Evolutionary conservation across 2,113 vertebrate species (phyloP).

Genomic region (Crotalus viridis): DNA sequence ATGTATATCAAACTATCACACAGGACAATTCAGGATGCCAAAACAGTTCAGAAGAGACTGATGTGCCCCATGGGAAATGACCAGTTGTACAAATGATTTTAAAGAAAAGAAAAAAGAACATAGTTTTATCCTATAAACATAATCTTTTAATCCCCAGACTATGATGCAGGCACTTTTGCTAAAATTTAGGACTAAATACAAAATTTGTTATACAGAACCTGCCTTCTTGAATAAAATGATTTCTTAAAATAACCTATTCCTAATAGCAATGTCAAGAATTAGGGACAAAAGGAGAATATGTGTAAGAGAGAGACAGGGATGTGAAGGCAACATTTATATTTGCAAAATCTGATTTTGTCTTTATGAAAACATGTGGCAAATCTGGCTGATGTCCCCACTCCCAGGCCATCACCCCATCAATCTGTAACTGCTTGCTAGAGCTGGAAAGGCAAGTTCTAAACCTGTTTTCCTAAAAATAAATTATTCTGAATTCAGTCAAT

Average conservation of each 20-base stretch:
- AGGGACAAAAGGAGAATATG: no score
- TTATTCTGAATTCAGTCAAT: background rate
- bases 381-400: background rate
- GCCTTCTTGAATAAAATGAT: background rate
- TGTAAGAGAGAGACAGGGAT: background rate
- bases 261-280: background rate
- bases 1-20: background rate
- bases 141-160: background rate
- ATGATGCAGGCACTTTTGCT: background rate
- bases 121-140: background rate
- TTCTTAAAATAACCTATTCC: background rate
- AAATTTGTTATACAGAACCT: background rate
- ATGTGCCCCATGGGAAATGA: background rate
- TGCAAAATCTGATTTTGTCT: background rate
- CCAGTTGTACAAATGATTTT: background rate
- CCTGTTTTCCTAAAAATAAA: background rate
- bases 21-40: background rate
- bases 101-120: background rate
- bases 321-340: background rate
- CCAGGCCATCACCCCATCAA: background rate
- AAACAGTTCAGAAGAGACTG: conserved; percentile 1
- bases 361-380: background rate
- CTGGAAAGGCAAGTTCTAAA: background rate
- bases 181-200: background rate
- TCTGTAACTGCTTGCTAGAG: background rate